Conservation (phyloP, 2,797 vertebrate species). For the Psittacula echo region DNA sequence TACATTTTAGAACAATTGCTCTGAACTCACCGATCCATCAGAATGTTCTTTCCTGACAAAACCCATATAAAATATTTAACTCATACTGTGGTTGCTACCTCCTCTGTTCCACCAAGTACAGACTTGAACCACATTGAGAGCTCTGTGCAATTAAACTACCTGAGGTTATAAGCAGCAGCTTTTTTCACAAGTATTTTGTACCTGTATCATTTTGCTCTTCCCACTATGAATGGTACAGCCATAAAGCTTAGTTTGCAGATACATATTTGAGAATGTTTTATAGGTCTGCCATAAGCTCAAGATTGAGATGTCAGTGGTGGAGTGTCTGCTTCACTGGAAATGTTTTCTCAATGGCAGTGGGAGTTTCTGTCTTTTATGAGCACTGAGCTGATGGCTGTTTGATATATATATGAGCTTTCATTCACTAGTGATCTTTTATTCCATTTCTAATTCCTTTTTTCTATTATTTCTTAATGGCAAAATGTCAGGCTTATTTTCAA, state of each 20-base stretch:
- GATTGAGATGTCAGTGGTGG: not conserved
- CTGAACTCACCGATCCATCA: not conserved
- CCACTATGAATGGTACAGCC: not conserved
- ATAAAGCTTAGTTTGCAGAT: not conserved
- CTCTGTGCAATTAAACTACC: not conserved
- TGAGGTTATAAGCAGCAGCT: not conserved
- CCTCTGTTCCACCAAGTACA: not conserved
- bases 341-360: not conserved
- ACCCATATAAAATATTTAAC: not conserved
- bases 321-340: not conserved
- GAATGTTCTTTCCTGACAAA: not conserved
- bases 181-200: not conserved
- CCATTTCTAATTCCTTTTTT: conserved; percentile 23
- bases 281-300: not conserved
- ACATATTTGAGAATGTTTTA: not conserved
- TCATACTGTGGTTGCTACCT: not conserved
- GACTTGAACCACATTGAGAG: not conserved
- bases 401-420: conserved; percentile 8
- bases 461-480: conserved; percentile 12
- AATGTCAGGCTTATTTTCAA: conserved; percentile 41
- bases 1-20: not conserved
- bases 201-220: not conserved
- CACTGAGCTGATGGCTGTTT: not conserved
- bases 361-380: not conserved
- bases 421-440: conserved; percentile 26